Evolutionary conservation across 2,797 vertebrate species (phyloP).

Genomic region (Rhyacichthys aspro): DNA sequence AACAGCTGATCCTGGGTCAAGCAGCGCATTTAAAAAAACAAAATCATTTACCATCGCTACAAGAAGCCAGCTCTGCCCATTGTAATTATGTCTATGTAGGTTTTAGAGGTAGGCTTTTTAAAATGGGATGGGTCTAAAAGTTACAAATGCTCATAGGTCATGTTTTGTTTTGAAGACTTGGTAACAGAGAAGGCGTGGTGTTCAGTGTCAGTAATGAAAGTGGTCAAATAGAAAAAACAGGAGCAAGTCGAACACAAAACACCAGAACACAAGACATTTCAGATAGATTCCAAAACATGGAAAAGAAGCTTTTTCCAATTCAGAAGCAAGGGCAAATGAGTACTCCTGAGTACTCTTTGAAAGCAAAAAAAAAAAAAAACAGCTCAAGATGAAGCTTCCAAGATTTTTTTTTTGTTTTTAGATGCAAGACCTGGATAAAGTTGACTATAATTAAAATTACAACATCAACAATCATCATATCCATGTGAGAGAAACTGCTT

Average conservation of each 20-base stretch:
- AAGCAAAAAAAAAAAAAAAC: too few species aligned
- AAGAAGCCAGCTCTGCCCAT: background rate
- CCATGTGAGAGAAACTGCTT: too few species aligned
- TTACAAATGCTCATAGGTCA: background rate
- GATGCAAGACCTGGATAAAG: too few species aligned
- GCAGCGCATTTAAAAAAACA: background rate
- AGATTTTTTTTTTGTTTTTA: too few species aligned
- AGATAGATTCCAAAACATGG: too few species aligned
- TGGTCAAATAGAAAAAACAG: background rate
- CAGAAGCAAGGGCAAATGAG: too few species aligned
- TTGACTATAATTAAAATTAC: too few species aligned
- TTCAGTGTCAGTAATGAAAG: background rate
- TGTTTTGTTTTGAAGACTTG: slow-evolving; percentile 16
- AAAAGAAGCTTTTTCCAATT: too few species aligned
- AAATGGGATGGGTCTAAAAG: slow-evolving; percentile 3
- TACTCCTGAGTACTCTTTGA: too few species aligned
- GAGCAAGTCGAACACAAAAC: background rate
- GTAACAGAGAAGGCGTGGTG: slow-evolving; percentile 11
- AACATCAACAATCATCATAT: too few species aligned
- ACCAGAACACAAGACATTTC: background rate
- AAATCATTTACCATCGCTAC: background rate
- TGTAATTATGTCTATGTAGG: background rate
- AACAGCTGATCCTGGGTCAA: background rate
- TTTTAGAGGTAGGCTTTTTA: background rate
- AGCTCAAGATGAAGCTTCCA: too few species aligned